Conservation (phyloP, 2,888 invertebrate species). For the Meganola albula region DNA sequence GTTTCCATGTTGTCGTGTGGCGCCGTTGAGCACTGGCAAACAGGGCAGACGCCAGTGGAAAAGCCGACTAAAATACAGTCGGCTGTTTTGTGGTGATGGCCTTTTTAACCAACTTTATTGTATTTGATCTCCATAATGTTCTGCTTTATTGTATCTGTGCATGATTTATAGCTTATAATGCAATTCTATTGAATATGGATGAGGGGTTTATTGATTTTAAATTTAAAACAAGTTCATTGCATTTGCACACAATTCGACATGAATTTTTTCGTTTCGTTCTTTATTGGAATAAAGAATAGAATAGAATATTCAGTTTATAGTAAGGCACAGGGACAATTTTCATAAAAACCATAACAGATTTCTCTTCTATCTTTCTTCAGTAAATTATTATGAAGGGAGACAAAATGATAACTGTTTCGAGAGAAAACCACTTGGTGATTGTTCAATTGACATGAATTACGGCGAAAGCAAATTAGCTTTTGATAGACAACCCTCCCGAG, state of each 20-base stretch:
- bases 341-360: too few species aligned
- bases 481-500: constrained; percentile 24
- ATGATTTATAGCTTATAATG: constrained; percentile 23
- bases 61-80: too few species aligned
- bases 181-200: constrained; percentile 24
- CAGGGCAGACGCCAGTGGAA: too few species aligned
- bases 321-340: too few species aligned
- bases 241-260: too few species aligned
- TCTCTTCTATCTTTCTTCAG: constrained; percentile 20
- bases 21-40: constrained; percentile 54
- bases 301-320: too few species aligned
- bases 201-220: constrained; percentile 19
- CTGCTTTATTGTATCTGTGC: constrained; percentile 31
- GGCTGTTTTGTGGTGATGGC: too few species aligned
- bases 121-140: constrained; percentile 46
- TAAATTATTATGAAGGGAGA: constrained; percentile 17
- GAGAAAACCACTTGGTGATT: constrained; percentile 14
- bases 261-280: too few species aligned
- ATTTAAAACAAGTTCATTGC: constrained; percentile 5
- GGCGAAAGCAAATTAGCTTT: constrained; percentile 28
- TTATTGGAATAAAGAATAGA: too few species aligned
- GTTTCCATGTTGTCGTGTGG: constrained; percentile 65
- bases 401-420: constrained; percentile 22
- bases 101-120: constrained; percentile 45
- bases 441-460: constrained; percentile 26